A percentile compares a stretch with the other conserved stretches of the same genome.
Conservation (phyloP, 92 coral and sea anemone genomes). For the Bergia sp. region DNA sequence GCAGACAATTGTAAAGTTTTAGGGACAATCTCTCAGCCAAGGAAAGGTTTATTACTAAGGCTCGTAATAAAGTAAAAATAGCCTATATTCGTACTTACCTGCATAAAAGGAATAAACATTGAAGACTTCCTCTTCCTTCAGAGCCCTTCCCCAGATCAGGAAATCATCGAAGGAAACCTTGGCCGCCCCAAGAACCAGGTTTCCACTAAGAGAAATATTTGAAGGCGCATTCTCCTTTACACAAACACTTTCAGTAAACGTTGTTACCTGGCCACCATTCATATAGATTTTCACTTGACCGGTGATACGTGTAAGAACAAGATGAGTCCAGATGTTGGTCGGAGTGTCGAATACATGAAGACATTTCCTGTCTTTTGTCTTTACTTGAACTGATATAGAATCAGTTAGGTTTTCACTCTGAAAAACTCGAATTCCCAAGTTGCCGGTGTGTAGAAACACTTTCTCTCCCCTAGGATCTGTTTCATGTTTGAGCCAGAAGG, state of each 20-base stretch:
- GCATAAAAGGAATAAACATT: slow-evolving; percentile 33
- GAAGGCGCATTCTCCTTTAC: slow-evolving; percentile 8
- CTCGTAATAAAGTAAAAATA: background rate
- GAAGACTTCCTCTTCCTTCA: background rate
- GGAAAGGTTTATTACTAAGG: background rate
- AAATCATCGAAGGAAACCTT: slow-evolving; percentile 33
- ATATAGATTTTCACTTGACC: background rate
- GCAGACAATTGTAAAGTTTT: too few species aligned
- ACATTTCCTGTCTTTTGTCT: background rate
- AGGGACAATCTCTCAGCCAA: background rate
- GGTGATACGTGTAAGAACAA: background rate
- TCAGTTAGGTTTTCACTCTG: slow-evolving; percentile 24
- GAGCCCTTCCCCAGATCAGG: slow-evolving; percentile 15
- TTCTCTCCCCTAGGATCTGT: slow-evolving; percentile 24
- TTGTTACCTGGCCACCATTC: background rate
- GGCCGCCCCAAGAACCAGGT: slow-evolving; percentile 23
- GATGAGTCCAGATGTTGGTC: slow-evolving; percentile 26
- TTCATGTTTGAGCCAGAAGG: slow-evolving; percentile 32
- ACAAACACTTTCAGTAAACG: background rate
- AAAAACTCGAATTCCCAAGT: slow-evolving; percentile 32
- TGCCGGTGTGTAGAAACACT: slow-evolving; percentile 21
- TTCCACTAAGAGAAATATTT: background rate
- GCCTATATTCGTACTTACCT: background rate
- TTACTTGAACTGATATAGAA: slow-evolving; percentile 2
- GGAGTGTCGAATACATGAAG: background rate